Conservation (phyloP, 2,797 vertebrate species). For the Orestias chungarensis region DNA sequence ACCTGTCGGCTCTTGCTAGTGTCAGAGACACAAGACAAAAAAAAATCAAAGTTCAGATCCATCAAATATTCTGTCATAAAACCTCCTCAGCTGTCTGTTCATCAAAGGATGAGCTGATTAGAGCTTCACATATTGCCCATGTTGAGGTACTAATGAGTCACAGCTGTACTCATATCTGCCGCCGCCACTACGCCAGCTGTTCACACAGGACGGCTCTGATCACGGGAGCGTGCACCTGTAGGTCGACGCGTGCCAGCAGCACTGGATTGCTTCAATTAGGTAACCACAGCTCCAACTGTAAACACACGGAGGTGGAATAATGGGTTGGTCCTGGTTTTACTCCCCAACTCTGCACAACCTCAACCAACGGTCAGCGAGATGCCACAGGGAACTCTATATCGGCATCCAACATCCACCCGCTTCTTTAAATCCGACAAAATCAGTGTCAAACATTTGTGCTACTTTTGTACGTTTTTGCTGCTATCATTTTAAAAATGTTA, state of each 20-base stretch:
- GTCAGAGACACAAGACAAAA: conserved; percentile 47
- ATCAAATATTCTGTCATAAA: conserved; percentile 33
- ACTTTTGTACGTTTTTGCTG: too few species aligned
- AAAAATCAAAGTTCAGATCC: conserved; percentile 58
- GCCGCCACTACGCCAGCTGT: conserved; percentile 62
- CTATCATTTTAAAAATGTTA: too few species aligned
- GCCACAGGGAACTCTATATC: too few species aligned
- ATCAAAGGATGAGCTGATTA: conserved; percentile 56
- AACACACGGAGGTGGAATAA: conserved; percentile 29
- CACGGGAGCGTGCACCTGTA: conserved; percentile 28
- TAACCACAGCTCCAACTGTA: conserved; percentile 30
- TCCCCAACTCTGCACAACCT: too few species aligned
- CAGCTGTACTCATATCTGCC: conserved; percentile 66
- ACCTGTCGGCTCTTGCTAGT: conserved; percentile 55
- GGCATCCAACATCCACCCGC: too few species aligned
- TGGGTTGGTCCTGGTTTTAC: too few species aligned
- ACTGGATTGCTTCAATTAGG: conserved; percentile 19
- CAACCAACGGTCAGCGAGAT: too few species aligned
- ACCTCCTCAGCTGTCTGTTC: conserved; percentile 23
- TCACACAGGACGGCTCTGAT: conserved; percentile 56
- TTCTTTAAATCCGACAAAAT: too few species aligned
- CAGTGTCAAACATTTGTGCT: too few species aligned
- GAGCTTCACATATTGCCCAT: conserved; percentile 41
- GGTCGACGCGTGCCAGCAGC: conserved; percentile 12
- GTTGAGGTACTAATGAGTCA: conserved; percentile 62